A percentile compares a stretch with the other conserved stretches of the same genome.
phyloP scores from a whole-genome alignment of 2,113 vertebrate species.

The Pelecanus crispus region DNA sequence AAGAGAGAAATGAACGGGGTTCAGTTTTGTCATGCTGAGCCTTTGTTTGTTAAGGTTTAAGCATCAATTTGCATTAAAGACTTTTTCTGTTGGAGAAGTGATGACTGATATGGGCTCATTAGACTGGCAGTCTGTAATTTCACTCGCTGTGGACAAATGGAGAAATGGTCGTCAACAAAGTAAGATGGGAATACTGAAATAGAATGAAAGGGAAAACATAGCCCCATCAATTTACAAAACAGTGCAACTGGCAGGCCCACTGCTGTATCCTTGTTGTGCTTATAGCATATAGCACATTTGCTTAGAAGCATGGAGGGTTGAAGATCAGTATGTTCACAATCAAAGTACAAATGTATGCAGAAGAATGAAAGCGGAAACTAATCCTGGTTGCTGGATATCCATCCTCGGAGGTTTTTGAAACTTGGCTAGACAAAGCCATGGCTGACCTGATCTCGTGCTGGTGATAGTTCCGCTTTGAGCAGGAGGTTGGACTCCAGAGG shows the following conservation, averaged over 20 bases:
- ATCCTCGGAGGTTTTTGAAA: neutral
- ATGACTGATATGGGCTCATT: neutral
- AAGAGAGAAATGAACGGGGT: neutral
- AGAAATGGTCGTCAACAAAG: neutral
- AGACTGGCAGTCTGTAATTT: neutral
- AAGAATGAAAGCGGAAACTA: neutral
- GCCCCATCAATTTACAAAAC: neutral
- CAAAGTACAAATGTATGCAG: neutral
- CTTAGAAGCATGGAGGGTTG: neutral
- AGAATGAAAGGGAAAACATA: neutral
- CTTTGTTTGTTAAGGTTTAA: neutral
- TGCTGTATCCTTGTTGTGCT: neutral
- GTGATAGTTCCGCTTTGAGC: neutral
- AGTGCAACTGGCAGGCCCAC: neutral
- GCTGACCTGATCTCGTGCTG: neutral
- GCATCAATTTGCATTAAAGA: neutral
- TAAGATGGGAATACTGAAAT: neutral
- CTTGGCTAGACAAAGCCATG: neutral
- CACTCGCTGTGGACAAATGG: neutral
- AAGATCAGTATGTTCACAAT: neutral
- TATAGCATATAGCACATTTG: neutral
- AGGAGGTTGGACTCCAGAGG: neutral
- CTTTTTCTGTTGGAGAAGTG: neutral
- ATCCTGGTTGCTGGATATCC: neutral
- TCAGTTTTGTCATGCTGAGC: neutral